These are phyloP conservation scores for Brachionus paranguensis DNA, from an alignment of 1,140 invertebrate genomes.

Conservation along the genomic window DNA sequence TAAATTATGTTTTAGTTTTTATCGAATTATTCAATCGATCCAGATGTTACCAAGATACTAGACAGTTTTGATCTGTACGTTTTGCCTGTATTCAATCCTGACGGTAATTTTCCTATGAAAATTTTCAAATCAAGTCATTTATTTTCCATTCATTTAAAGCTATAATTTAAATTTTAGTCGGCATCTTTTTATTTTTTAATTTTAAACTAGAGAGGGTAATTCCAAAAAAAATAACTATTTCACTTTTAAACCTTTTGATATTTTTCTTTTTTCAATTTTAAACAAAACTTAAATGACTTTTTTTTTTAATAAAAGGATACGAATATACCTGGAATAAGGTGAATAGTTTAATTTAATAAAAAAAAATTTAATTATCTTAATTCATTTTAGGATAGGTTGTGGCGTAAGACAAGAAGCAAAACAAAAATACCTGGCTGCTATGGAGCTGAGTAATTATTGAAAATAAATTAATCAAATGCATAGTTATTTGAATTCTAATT, in stretches of 20 bases:
- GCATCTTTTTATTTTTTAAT: background rate
- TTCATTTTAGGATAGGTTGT: slow-evolving; percentile 47
- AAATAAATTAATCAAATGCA: background rate
- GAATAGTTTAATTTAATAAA: background rate
- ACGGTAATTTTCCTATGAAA: slow-evolving; percentile 42
- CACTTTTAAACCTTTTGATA: too few relatives aligned
- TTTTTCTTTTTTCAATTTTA: background rate
- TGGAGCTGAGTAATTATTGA: slow-evolving; percentile 47
- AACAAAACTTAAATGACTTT: background rate
- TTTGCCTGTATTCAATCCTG: slow-evolving; percentile 57
- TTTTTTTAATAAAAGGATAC: slow-evolving; percentile 47
- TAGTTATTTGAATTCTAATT: background rate
- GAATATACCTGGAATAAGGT: slow-evolving; percentile 48
- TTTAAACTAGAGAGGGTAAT: background rate
- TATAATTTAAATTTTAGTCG: background rate
- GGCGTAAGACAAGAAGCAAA: slow-evolving; percentile 52
- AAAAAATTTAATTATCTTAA: background rate
- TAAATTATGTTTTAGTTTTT: background rate
- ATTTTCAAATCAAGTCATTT: background rate
- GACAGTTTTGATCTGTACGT: slow-evolving; percentile 55
- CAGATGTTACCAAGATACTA: slow-evolving; percentile 44
- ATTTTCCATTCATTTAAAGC: background rate
- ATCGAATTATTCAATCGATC: slow-evolving; percentile 34
- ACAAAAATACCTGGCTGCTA: slow-evolving; percentile 44
- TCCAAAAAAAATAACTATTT: too few relatives aligned